Percentiles rank a stretch among this genome's conserved stretches.
Evolutionary conservation across 2,113 vertebrate genomes (phyloP).

Genomic region (Galeopterus variegatus): DNA sequence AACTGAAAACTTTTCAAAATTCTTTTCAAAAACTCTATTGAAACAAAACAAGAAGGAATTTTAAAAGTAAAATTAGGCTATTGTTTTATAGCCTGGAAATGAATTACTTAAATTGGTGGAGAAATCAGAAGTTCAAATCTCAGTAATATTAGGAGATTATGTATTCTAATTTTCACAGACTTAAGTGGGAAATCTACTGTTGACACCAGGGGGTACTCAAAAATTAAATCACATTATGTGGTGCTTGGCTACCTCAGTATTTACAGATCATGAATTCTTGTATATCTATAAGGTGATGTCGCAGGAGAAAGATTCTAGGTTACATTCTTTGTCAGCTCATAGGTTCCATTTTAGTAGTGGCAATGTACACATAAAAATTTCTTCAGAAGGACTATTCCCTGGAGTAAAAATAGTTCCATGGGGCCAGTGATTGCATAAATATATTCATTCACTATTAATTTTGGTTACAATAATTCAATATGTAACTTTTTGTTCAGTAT

Average conservation of each 20-base stretch:
- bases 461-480: not conserved
- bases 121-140: conserved; percentile 16
- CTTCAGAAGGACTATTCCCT: not conserved
- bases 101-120: conserved; percentile 11
- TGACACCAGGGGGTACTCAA: not conserved
- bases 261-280: not conserved
- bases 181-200: not conserved
- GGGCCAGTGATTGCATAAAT: not conserved
- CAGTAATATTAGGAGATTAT: not conserved
- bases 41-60: not conserved
- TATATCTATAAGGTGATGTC: not conserved
- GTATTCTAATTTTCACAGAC: not conserved
- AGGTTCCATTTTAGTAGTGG: not conserved
- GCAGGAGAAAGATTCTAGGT: not conserved
- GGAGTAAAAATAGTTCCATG: not conserved
- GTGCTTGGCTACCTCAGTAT: not conserved
- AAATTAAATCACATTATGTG: not conserved
- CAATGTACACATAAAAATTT: not conserved
- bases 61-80: not conserved
- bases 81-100: not conserved
- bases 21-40: not conserved
- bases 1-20: not conserved
- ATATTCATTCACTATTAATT: not conserved
- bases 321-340: not conserved
- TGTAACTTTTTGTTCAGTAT: not conserved